Base-by-base conservation (phyloP, 2,113 vertebrate genomes). In the Emydura subglobosa region DNA sequence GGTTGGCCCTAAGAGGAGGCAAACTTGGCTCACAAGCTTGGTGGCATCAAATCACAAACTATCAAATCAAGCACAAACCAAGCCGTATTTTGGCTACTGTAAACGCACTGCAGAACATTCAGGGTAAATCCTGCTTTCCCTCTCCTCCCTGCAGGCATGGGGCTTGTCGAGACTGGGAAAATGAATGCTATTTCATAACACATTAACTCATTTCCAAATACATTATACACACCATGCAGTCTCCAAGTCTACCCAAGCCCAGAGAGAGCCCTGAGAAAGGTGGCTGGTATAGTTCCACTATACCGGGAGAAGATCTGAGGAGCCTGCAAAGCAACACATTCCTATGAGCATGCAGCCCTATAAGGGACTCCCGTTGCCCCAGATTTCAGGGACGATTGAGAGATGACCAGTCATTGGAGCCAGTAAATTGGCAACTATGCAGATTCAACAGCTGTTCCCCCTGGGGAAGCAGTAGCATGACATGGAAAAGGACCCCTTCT, bases 21-120 rank as follows among this genome's bases (percentile, higher is more conserved):
- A 72, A 39, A 9, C 25, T 4, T 0, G 61, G 79, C 4, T 1
- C 13, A 92, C 39, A 27, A 53, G 16, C 14, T 53, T 10, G 13
- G 10, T 2, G 79, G 53, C 25, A 0, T 0, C 10, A 61, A 47
- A 17, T 4, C 51, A 53, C 51, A 53, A 53, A 53, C 47, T 47
- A 47, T 47, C 47, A 47, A 47, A 47, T 47, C 14, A 89, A 91
- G 47, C 2, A 68, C 91, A 88, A 91, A 94, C 31, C 39, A 49
- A 51, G 79, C 86, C 39, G 53, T 0, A 13, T 86, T 54, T 72
- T 27, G 31, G 14, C 65, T 14, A 6, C n/a, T 83, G 27, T n/a
- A 80, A 14, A 53, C 14, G 72, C 50, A 55, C 42, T 78, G 5
- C 49, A 31, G 55, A 86, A 79, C 51, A 84, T 42, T n/a, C n/a